Evolutionary conservation across 2,113 vertebrate species (phyloP), one percentile per base, ranked within the genome.

Genomic region (Noctilio leporinus): DNA sequence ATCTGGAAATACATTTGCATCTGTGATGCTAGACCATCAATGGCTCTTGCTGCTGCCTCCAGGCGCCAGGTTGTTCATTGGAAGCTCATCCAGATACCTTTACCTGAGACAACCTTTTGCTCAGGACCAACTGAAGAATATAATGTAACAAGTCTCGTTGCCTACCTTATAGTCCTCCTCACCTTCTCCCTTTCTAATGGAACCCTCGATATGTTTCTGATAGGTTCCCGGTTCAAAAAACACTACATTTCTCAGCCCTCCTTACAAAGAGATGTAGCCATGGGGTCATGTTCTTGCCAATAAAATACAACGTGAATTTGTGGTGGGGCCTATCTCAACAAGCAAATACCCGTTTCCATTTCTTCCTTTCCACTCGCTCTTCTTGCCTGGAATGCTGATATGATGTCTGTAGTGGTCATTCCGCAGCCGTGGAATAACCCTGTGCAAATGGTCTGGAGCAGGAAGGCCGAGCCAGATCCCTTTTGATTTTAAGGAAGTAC

Each of bases 1-100:
- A 49, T 77, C 55, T 89, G 43, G n/a, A 87, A 91, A 87, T 84
- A 20, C 22, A 88, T 69, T 94, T n/a, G n/a, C n/a, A n/a, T 92
- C 76, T 69, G 53, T 64, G 38, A 76, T 64, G 47, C 67, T 69
- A 49, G 62, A 49, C 72, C 84, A 38, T 45, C 59, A 64, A 0
- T 16, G 6, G 4, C 43, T 75, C 22, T 0, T 0, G 19, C 15
- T 43, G 11, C 35, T 47, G 86, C 33, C 57, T 47, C 22, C 0
- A 35, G 17, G 51, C 9, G 28, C 55, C 20, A 45, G 22, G 20
- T 7, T 75, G 38, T 83, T 69, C 57, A 62, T 0, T 85, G 35
- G 7, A 80, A 51, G 33, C 5, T 59, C 47, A 38, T 45, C 10
- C 30, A 67, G 33, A 55, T 43, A 26, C 14, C 12, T 80, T 47